Conservation (phyloP, 2,113 vertebrate species). For the Eptesicus fuscus region DNA sequence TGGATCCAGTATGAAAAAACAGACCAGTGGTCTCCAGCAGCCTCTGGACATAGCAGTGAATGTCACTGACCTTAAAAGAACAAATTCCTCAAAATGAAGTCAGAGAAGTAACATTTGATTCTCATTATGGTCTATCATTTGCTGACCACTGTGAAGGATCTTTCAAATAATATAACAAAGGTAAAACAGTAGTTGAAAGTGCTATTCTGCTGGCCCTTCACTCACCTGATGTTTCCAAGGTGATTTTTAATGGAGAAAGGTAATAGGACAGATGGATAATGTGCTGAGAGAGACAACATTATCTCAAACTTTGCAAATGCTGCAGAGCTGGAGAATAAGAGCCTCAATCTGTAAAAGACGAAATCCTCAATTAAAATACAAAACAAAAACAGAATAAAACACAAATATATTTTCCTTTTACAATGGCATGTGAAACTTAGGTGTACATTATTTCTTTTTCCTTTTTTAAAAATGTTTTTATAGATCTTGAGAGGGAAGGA, state of each 20-base stretch:
- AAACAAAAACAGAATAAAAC: slow-evolving; percentile 32
- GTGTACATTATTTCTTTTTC: not conserved
- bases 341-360: slow-evolving; percentile 77
- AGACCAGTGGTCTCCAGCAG: not conserved
- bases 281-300: slow-evolving; percentile 72
- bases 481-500: too few species aligned
- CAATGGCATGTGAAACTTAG: not conserved
- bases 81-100: slow-evolving; percentile 31
- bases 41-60: not conserved
- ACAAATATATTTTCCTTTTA: slow-evolving; percentile 13
- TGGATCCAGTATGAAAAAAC: not conserved
- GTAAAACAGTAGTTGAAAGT: not conserved
- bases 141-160: not conserved
- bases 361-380: slow-evolving; percentile 49
- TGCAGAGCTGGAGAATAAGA: slow-evolving; percentile 81
- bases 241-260: slow-evolving; percentile 74
- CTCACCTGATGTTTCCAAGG: slow-evolving; percentile 81
- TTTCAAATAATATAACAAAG: not conserved
- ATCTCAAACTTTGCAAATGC: slow-evolving; percentile 84
- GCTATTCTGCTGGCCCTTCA: not conserved
- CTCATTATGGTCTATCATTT: not conserved
- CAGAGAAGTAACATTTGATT: not conserved
- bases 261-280: slow-evolving; percentile 76
- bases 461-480: too few species aligned
- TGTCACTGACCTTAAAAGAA: slow-evolving; percentile 26